These are phyloP conservation scores for Notarius quadriscutis DNA, from an alignment of 2,113 vertebrate genomes.

Conservation along the genomic window DNA sequence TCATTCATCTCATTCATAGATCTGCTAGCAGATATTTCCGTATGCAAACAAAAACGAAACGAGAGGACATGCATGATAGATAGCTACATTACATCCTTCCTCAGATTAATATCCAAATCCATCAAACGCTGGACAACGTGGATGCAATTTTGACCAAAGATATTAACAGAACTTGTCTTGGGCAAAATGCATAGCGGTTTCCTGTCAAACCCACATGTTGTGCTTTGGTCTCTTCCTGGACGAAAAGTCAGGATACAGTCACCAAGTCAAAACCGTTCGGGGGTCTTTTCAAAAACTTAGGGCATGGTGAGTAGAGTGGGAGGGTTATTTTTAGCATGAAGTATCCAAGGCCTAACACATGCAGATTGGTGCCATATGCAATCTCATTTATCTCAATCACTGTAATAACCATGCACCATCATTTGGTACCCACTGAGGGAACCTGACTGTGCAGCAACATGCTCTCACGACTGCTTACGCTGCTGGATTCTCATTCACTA, in stretches of 20 bases:
- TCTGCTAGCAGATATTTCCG: neutral
- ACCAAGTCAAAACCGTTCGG: neutral
- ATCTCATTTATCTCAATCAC: constrained; percentile 25
- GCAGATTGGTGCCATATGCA: constrained; percentile 22
- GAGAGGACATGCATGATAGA: neutral
- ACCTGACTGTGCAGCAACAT: constrained; percentile 22
- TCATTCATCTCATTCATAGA: neutral
- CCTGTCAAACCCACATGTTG: neutral
- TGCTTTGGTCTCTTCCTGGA: neutral
- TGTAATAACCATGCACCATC: neutral
- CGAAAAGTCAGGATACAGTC: neutral
- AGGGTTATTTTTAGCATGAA: neutral
- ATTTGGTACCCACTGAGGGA: neutral
- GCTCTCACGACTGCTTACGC: constrained; percentile 1
- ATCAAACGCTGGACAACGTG: neutral
- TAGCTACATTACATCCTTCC: neutral
- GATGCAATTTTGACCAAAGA: neutral
- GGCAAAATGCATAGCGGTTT: neutral
- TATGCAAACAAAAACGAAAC: neutral
- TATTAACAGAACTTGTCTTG: neutral
- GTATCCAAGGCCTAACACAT: constrained; percentile 5
- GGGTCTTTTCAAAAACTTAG: neutral
- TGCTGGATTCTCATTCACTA: constrained; percentile 4
- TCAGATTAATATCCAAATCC: neutral
- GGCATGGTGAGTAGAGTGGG: neutral